Evolutionary conservation across 2,113 vertebrate species (phyloP).

Genomic region (Pollachius pollachius): DNA sequence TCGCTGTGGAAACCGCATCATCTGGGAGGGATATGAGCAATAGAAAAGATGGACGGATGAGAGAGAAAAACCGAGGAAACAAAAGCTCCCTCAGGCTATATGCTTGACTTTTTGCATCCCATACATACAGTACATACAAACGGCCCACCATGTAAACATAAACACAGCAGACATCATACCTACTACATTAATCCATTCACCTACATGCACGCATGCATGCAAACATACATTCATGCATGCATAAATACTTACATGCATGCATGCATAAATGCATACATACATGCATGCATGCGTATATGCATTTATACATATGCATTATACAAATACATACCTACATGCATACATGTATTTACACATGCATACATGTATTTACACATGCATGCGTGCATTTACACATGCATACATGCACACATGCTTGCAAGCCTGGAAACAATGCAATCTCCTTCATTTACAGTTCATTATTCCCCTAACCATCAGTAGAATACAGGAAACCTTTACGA

Average conservation of each 20-base stretch:
- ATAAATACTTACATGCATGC: not conserved
- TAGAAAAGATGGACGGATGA: no score
- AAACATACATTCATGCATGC: not conserved
- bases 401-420: not conserved
- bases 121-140: not conserved
- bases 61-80: no score
- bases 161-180: not conserved
- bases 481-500: no score
- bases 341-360: not conserved
- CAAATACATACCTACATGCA: not conserved
- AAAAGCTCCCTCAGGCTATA: no score
- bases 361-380: not conserved
- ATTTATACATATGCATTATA: no score
- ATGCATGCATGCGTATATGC: not conserved
- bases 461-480: no score
- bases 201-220: not conserved
- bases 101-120: no score
- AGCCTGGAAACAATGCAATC: not conserved
- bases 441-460: not conserved
- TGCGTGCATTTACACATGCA: not conserved
- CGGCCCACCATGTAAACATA: not conserved
- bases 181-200: not conserved
- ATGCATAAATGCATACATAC: not conserved
- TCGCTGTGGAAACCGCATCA: no score
- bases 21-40: no score